A percentile compares a stretch with the other conserved stretches of the same genome.
Evolutionary conservation across 2,797 vertebrate genomes (phyloP).

Genomic region (Lepidocolaptes lacrymiger): DNA sequence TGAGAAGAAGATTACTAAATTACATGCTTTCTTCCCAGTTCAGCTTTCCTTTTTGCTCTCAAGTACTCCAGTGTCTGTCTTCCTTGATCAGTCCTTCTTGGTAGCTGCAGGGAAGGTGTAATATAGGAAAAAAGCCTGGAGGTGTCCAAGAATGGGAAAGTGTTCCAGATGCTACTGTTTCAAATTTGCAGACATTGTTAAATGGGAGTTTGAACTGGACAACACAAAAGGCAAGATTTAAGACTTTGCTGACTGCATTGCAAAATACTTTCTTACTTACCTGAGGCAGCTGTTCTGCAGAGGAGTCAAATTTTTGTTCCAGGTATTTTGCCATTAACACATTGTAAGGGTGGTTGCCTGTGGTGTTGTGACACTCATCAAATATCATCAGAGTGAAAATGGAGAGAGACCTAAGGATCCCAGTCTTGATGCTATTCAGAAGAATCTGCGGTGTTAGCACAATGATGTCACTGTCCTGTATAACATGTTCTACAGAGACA

Average conservation of each 20-base stretch:
- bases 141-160: background rate
- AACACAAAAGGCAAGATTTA: background rate
- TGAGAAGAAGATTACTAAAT: background rate
- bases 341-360: conserved; percentile 80
- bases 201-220: background rate
- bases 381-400: conserved; percentile 82
- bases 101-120: background rate
- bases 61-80: background rate
- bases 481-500: conserved; percentile 44
- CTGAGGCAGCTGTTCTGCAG: conserved; percentile 73
- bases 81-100: background rate
- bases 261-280: conserved; percentile 46
- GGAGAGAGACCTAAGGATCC: conserved; percentile 73
- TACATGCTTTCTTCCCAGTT: background rate
- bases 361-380: conserved; percentile 85
- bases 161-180: background rate
- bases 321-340: conserved; percentile 80
- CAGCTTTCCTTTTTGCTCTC: background rate
- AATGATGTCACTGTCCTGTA: conserved; percentile 77
- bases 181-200: background rate
- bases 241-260: background rate
- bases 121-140: background rate
- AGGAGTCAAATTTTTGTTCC: conserved; percentile 71
- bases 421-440: conserved; percentile 74
- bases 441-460: conserved; percentile 84